These are phyloP conservation scores for Tauraco erythrolophus DNA, from an alignment of 2,113 vertebrate genomes.

Conservation along the genomic window DNA sequence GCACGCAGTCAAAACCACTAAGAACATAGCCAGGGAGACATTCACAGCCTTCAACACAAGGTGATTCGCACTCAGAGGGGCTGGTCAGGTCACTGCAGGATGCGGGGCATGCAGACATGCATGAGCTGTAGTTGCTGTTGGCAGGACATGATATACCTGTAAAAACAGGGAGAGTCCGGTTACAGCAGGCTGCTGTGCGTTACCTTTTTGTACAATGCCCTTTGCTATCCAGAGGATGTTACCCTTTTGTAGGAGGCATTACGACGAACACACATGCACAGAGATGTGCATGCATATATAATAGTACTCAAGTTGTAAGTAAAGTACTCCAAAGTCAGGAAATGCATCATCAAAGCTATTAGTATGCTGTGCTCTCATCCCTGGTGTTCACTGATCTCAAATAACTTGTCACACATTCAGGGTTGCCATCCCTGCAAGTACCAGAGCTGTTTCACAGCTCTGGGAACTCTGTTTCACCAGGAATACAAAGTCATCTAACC, in stretches of 20 bases:
- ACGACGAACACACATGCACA: background rate
- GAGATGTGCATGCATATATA: background rate
- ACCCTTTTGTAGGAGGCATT: background rate
- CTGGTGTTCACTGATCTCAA: background rate
- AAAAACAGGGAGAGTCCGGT: background rate
- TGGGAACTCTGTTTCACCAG: background rate
- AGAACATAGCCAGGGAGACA: conserved; percentile 72
- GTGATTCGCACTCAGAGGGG: conserved; percentile 57
- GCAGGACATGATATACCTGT: conserved; percentile 49
- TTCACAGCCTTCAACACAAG: conserved; percentile 72
- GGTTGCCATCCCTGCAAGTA: background rate
- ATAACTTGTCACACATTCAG: background rate
- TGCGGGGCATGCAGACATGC: conserved; percentile 66
- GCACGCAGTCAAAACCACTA: conserved; percentile 67
- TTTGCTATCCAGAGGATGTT: background rate
- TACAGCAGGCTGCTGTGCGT: background rate
- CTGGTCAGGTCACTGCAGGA: conserved; percentile 67
- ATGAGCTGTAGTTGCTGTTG: conserved; percentile 69
- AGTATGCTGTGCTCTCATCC: background rate
- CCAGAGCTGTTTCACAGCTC: background rate
- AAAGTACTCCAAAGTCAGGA: background rate
- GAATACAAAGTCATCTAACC: background rate
- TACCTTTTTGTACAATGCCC: background rate
- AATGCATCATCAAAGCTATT: background rate
- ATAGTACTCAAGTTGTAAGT: background rate